phyloP scores from a whole-genome alignment of 2,888 invertebrate species.

The Drosophila antonietae region DNA sequence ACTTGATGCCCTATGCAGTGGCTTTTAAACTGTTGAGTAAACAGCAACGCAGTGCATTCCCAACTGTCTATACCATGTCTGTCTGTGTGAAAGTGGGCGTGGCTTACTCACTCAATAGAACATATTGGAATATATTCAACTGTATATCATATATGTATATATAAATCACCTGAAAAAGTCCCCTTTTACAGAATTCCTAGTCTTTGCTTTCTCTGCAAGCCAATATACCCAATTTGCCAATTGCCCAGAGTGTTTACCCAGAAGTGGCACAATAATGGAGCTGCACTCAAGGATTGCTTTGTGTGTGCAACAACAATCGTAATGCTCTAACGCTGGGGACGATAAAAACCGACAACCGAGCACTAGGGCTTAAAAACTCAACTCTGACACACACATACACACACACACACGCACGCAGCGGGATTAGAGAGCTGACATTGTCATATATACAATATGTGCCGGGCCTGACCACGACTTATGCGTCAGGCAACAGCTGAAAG shows the following conservation, averaged over 20 bases:
- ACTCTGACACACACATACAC: slow-evolving; percentile 14
- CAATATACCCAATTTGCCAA: not conserved
- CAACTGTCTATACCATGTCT: not conserved
- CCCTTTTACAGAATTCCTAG: too few species aligned
- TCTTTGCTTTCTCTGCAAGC: not conserved
- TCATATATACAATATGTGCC: slow-evolving; percentile 16
- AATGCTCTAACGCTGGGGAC: slow-evolving; percentile 31
- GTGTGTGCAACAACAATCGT: slow-evolving; percentile 47
- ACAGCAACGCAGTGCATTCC: not conserved
- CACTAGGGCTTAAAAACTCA: slow-evolving; percentile 54
- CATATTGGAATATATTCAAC: too few species aligned
- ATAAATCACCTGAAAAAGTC: too few species aligned
- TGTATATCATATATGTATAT: too few species aligned
- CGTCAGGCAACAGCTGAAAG: slow-evolving; percentile 37
- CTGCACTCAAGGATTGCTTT: slow-evolving; percentile 47
- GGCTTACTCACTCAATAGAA: not conserved
- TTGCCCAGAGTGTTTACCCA: slow-evolving; percentile 6
- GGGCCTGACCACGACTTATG: slow-evolving; percentile 29
- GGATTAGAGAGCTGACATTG: slow-evolving; percentile 30
- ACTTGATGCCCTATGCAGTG: not conserved
- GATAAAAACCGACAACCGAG: slow-evolving; percentile 43
- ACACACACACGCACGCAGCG: slow-evolving; percentile 10
- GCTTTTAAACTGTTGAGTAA: not conserved
- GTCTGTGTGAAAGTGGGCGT: not conserved
- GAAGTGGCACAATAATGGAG: slow-evolving; percentile 39